Base-by-base conservation (phyloP, 2,113 vertebrate species). In the Pipra filicauda region DNA sequence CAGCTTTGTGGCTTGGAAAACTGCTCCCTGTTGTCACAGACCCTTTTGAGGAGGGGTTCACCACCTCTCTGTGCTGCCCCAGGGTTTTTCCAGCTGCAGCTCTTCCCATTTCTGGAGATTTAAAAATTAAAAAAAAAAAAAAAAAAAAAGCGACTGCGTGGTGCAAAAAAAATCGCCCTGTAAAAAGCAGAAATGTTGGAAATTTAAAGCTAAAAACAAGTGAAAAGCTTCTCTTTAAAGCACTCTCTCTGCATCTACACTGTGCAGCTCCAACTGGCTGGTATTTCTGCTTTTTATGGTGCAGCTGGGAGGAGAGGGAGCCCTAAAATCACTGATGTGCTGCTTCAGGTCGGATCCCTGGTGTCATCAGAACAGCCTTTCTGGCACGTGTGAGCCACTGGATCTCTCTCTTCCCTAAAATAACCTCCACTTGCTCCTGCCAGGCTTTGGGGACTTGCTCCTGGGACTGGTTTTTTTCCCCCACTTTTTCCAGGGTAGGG, bases 301-400 rank as follows among this genome's bases (percentile, higher is more conserved):
- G 54, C 54, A 33, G 54, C 54, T 57, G 31, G 5, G 54, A 57
- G 54, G 54, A 33, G 31, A 33, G 54, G 54, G 54, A 57, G 54
- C 54, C 54, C 54, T 57, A 33, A 33, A 57, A 55, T 55, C 54
- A 20, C 31, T 55, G 54, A 33, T 19, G 30, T 31, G 54, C 54
- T 13, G 30, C 54, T 12, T 33, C 18, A 59, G 5, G 5, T 5
- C 21, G 8, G 5, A 52, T 22, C 24, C 6, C 72, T 22, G 4
- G 18, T 5, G 2, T 74, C 81, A 55, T n/a, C 88, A 43, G 33
- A 41, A 39, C 3, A 72, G 67, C 80, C 43, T 17, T 2, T 2
- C 2, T 33, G 89, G 96, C 94, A 96, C 39, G 57, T 78, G 89
- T 55, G 89, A 92, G 86, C 46, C 95, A 67, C 74, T 28, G 91